Conservation (phyloP, 2,797 vertebrate genomes). For the Sternarchorhynchus goeldii region DNA sequence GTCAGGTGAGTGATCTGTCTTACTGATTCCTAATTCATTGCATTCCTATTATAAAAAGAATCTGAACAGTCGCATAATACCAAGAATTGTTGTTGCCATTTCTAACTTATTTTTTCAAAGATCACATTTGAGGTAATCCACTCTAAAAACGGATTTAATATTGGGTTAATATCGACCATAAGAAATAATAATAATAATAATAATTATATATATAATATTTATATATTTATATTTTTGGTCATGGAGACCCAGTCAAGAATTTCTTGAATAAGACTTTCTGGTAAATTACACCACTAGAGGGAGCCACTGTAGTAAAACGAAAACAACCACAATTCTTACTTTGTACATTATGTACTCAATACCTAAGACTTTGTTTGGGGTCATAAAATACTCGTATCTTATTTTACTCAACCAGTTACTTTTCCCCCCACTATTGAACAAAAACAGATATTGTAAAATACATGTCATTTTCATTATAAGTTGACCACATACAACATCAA, state of each 20-base stretch:
- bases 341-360: constrained; percentile 4
- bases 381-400: background rate
- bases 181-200: no score
- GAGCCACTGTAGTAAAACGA: background rate
- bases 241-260: background rate
- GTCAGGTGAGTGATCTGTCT: constrained; percentile 78
- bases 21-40: background rate
- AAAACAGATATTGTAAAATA: constrained; percentile 9
- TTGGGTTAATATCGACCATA: no score
- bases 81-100: no score
- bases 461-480: background rate
- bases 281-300: constrained; percentile 13
- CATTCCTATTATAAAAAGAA: background rate
- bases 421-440: constrained; percentile 7
- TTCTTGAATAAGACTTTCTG: background rate
- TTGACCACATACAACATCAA: background rate
- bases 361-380: background rate
- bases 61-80: background rate
- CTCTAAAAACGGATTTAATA: no score
- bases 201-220: no score
- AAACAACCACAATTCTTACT: background rate
- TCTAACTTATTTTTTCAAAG: no score
- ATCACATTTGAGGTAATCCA: no score
- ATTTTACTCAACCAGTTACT: constrained; percentile 1
- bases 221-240: no score